phyloP scores from a whole-genome alignment of 2,113 vertebrate species.

The Cyanistes caeruleus region DNA sequence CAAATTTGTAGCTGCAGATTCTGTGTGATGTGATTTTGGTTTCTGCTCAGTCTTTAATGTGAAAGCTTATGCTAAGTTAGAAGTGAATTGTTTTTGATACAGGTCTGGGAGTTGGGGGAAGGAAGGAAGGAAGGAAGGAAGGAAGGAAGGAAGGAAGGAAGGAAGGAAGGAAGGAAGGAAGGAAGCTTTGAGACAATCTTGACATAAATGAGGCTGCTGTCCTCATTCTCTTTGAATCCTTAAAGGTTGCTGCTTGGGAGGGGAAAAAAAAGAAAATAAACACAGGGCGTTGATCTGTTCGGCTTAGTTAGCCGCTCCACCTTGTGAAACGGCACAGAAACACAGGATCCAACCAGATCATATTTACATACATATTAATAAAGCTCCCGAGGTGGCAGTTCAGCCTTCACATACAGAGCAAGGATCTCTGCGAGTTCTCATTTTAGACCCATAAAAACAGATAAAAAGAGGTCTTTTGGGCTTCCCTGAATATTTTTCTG shows the following conservation, averaged over 20 bases:
- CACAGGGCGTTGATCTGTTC: neutral
- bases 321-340: slow-evolving; percentile 29
- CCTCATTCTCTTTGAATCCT: slow-evolving; percentile 18
- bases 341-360: slow-evolving; percentile 33
- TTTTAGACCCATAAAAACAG: slow-evolving; percentile 60
- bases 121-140: neutral
- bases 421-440: slow-evolving; percentile 50
- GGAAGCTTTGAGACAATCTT: neutral
- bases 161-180: neutral
- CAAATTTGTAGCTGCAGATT: slow-evolving; percentile 33
- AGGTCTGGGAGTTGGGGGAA: neutral
- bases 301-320: slow-evolving; percentile 24
- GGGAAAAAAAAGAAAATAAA: neutral
- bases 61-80: slow-evolving; percentile 24
- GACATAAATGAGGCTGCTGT: slow-evolving; percentile 13
- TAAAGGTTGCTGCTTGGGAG: neutral
- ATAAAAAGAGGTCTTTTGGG: slow-evolving; percentile 65
- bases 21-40: slow-evolving; percentile 41
- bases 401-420: slow-evolving; percentile 27
- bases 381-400: slow-evolving; percentile 50
- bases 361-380: slow-evolving; percentile 50
- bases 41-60: slow-evolving; percentile 18
- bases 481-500: slow-evolving; percentile 55
- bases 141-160: neutral
- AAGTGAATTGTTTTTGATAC: slow-evolving; percentile 10